Evolutionary conservation across 2,797 vertebrate genomes (phyloP).

Genomic region (Lacerta bilineata): DNA sequence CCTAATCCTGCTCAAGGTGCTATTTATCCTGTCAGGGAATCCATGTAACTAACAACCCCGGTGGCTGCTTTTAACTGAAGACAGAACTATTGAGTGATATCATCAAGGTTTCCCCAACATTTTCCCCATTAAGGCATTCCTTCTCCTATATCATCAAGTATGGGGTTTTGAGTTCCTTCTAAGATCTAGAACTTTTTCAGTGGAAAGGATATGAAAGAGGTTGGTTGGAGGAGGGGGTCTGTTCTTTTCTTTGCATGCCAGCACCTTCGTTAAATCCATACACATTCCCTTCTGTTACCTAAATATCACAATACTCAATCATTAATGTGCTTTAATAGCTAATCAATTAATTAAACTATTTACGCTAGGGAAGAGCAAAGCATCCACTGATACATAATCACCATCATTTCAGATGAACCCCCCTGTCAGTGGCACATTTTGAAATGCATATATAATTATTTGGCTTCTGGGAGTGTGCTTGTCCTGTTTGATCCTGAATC

Average conservation of each 20-base stretch:
- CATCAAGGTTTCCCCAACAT: not conserved
- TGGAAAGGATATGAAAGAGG: not conserved
- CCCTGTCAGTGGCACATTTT: not conserved
- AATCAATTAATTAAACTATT: slow-evolving; percentile 23
- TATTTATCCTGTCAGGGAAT: too few relatives aligned
- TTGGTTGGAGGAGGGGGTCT: not conserved
- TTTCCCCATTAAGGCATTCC: not conserved
- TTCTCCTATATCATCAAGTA: not conserved
- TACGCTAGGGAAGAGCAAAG: not conserved
- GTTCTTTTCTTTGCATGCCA: not conserved
- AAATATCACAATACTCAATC: not conserved
- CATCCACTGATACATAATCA: slow-evolving; percentile 11
- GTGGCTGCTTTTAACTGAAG: not conserved
- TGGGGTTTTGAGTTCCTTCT: not conserved
- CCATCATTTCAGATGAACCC: slow-evolving; percentile 19
- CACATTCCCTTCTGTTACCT: slow-evolving; percentile 1
- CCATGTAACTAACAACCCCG: not conserved
- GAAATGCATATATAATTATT: slow-evolving; percentile 32
- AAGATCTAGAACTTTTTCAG: not conserved
- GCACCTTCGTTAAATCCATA: not conserved
- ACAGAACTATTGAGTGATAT: not conserved
- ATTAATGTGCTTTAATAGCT: not conserved
- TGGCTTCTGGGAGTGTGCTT: slow-evolving; percentile 3
- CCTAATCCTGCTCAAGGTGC: not conserved
- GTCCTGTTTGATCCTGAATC: not conserved